Conservation (phyloP, 1,140 invertebrate genomes). For the Hesperophylax magnus region DNA sequence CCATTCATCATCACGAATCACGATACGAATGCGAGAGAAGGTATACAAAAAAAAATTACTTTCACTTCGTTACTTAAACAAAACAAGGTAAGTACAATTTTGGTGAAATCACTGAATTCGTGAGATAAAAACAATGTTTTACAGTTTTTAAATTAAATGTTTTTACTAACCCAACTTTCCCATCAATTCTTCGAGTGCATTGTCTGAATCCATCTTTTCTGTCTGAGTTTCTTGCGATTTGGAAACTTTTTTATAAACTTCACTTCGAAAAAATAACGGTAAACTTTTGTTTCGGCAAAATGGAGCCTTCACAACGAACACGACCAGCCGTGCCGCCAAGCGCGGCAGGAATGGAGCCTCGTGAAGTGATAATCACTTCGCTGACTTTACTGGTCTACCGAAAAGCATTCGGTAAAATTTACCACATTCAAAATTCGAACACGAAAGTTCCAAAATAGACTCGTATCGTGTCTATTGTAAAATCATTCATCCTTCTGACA, state of each 20-base stretch:
- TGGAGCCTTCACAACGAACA: neutral
- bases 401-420: slow-evolving; percentile 11
- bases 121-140: too few species aligned
- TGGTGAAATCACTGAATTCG: too few species aligned
- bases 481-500: too few species aligned
- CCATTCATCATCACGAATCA: neutral
- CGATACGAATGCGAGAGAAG: neutral
- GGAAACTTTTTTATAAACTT: neutral
- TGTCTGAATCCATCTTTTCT: slow-evolving; percentile 73
- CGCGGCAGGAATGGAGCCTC: slow-evolving; percentile 33
- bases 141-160: too few species aligned
- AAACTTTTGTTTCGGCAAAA: neutral
- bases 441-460: slow-evolving; percentile 15
- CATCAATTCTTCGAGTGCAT: slow-evolving; percentile 78
- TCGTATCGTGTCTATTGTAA: too few species aligned
- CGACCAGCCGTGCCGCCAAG: slow-evolving; percentile 21
- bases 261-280: slow-evolving; percentile 11
- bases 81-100: too few species aligned
- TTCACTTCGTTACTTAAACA: neutral
- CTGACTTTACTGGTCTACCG: neutral
- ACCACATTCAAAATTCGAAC: slow-evolving; percentile 25
- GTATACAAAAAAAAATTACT: neutral
- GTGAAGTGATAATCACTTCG: slow-evolving; percentile 3
- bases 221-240: slow-evolving; percentile 7
- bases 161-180: slow-evolving; percentile 73